These are phyloP conservation scores for Elmis aenea DNA, from an alignment of 2,888 invertebrate genomes.

Conservation along the genomic window DNA sequence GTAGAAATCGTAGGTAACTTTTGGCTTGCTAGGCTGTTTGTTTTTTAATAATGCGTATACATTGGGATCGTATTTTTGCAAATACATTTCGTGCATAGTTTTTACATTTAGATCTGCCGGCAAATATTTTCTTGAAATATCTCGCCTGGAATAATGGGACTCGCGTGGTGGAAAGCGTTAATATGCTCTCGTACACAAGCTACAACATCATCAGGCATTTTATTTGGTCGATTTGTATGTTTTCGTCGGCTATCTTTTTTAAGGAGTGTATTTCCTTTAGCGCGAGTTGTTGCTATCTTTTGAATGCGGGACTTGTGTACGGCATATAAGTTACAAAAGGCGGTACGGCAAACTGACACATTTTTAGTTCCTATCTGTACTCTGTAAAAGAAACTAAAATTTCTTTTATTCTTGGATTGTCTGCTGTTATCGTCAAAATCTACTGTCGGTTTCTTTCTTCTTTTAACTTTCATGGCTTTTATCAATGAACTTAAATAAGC, in stretches of 20 bases:
- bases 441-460: neutral
- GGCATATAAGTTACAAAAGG: constrained; percentile 1
- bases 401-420: neutral
- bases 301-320: neutral
- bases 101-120: constrained; percentile 6
- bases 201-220: constrained; percentile 1
- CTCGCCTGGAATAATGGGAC: constrained; percentile 7
- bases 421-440: too few relatives aligned
- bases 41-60: neutral
- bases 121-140: constrained; percentile 7
- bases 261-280: neutral
- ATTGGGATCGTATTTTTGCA: constrained; percentile 3
- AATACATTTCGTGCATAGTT: constrained; percentile 7
- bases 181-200: constrained; percentile 1
- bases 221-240: constrained; percentile 1
- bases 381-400: constrained; percentile 1
- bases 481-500: constrained; percentile 2
- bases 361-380: constrained; percentile 1
- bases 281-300: neutral
- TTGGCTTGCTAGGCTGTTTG: neutral
- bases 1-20: constrained; percentile 1
- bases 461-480: neutral
- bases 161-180: constrained; percentile 5
- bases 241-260: neutral
- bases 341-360: neutral